Evolutionary conservation across 35 echinoderm and acorn worm species (phyloP), one percentile per base, ranked within the genome.

Genomic region (Anneissia japonica): DNA sequence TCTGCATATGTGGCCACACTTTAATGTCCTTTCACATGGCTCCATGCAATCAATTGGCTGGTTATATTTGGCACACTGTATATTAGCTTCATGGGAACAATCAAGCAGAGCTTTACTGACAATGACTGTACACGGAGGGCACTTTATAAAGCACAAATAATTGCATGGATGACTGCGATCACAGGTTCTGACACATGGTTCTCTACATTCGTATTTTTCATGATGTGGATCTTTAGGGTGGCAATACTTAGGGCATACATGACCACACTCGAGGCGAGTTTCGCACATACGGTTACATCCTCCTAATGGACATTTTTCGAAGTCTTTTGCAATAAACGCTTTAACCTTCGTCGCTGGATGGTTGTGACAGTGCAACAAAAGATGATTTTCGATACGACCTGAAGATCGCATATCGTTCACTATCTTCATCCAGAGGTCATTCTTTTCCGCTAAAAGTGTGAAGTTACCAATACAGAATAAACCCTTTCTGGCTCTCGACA

Each of bases 381-480:
- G 77, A 75, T 35, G 39, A 7, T 51, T 64, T 36, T 73, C 89
- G 28, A 95, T 14, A 31, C 30, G 21, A 12, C 79, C 38, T 31
- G 55, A 74, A 30, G 46, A 46, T 41, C 32, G 36, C 16, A 90
- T 51, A 74, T 36, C 28, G 0, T 75, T 72, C 0, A 86, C 51
- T 11, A 91, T 91, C 34, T 46, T 79, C n/a, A 46, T 83, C 93
- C 93, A 95, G 0, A 91, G 51, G 0, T 91, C 1, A 82, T 74
- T 91, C 39, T 91, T 81, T 5, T 81, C 46, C 14, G 89, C 55
- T 13, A 95, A 89, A 32, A 85, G 79, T 17, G 38, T 37, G 72
- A 95, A 89, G 56, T 95, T 95, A 2, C 93, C 93, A 32, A 95
- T 86, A 37, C 86, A 87, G 36, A 76, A 95, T 14, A 95, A 35